Evolutionary conservation across 2,113 vertebrate species (phyloP).

Genomic region (Pteruthius melanotis): DNA sequence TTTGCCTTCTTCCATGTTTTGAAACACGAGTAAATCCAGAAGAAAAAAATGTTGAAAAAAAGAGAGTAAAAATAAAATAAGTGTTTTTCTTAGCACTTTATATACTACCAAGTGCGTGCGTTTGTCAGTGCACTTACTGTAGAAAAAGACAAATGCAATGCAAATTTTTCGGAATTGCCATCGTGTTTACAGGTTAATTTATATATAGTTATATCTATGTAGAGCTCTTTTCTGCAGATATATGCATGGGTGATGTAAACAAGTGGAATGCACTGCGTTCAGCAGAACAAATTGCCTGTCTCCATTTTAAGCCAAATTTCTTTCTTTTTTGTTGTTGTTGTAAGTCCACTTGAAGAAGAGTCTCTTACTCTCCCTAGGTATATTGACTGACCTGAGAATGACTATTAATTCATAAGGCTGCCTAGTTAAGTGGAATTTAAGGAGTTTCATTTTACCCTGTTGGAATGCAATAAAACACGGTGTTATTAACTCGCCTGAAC

Average conservation of each 20-base stretch:
- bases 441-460: conserved; percentile 41
- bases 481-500: conserved; percentile 12
- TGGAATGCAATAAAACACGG: conserved; percentile 48
- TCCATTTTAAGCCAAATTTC: not conserved
- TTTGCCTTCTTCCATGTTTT: not conserved
- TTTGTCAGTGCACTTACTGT: not conserved
- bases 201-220: not conserved
- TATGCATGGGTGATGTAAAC: not conserved
- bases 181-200: not conserved
- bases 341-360: conserved; percentile 10
- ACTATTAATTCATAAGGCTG: conserved; percentile 49
- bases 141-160: not conserved
- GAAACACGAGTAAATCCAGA: not conserved
- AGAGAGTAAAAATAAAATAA: not conserved
- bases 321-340: not conserved
- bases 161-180: not conserved
- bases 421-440: conserved; percentile 59
- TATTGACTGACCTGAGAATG: conserved; percentile 29
- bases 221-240: not conserved
- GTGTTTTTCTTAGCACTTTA: not conserved
- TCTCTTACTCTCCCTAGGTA: not conserved
- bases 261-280: not conserved
- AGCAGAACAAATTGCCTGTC: not conserved
- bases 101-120: not conserved
- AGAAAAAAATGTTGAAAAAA: not conserved